Evolutionary conservation across 2,113 vertebrate genomes (phyloP).

Genomic region (Pimephales promelas): DNA sequence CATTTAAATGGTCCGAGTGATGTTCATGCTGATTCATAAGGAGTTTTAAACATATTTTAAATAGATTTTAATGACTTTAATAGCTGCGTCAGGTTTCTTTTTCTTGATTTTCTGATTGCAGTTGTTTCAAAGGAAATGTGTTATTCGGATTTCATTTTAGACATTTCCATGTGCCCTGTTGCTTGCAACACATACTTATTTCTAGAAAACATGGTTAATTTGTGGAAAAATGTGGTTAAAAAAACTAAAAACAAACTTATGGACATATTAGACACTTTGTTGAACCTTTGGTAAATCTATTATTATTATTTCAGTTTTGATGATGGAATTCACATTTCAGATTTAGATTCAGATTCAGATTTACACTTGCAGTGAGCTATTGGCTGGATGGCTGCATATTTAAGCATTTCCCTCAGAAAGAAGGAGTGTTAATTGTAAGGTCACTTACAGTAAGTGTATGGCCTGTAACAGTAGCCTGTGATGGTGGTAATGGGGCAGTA

Average conservation of each 20-base stretch:
- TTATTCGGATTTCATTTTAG: neutral
- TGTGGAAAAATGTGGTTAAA: neutral
- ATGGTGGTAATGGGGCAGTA: neutral
- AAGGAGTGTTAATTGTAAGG: no score
- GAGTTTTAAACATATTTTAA: neutral
- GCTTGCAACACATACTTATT: neutral
- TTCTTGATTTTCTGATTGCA: neutral
- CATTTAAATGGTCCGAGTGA: neutral
- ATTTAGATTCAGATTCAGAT: no score
- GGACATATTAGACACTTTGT: neutral
- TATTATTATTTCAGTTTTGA: neutral
- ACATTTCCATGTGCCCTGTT: neutral
- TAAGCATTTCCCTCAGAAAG: no score
- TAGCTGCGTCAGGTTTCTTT: neutral
- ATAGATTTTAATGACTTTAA: neutral
- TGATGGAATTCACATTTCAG: no score
- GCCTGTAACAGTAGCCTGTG: neutral
- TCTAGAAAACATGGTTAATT: neutral
- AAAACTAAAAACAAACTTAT: neutral
- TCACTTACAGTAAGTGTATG: neutral
- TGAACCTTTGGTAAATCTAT: neutral
- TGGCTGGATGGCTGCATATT: no score
- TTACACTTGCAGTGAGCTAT: no score
- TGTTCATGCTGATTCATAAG: neutral
- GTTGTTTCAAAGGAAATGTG: neutral